A percentile compares a stretch with the other conserved stretches of the same genome.
Conservation (phyloP, 2,113 vertebrate genomes). For the Lepus europaeus region DNA sequence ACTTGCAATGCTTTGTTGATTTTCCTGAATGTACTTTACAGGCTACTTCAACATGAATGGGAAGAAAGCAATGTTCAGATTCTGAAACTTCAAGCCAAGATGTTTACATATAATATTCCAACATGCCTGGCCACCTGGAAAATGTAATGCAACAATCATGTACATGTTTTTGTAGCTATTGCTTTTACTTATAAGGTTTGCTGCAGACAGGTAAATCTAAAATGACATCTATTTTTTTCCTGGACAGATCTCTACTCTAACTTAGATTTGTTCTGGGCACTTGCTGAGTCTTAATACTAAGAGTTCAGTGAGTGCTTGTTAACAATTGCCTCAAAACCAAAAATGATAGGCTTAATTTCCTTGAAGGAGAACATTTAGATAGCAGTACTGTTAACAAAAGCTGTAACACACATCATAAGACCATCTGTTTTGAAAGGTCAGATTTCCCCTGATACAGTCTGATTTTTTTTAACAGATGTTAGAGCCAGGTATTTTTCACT, state of each 20-base stretch:
- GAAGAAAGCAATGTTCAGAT: slow-evolving; percentile 95
- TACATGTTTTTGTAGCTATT: slow-evolving; percentile 90
- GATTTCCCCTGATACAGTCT: not conserved
- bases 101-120: slow-evolving; percentile 94
- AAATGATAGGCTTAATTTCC: slow-evolving; percentile 62
- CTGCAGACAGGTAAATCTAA: slow-evolving; percentile 90
- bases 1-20: slow-evolving; percentile 82
- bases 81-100: slow-evolving; percentile 95
- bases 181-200: slow-evolving; percentile 89
- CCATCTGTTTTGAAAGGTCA: slow-evolving; percentile 51
- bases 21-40: slow-evolving; percentile 88
- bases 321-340: slow-evolving; percentile 51
- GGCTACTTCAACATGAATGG: slow-evolving; percentile 95
- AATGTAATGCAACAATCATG: slow-evolving; percentile 96
- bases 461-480: slow-evolving; percentile 84
- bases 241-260: slow-evolving; percentile 77
- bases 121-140: slow-evolving; percentile 96
- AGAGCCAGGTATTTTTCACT: slow-evolving; percentile 82
- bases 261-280: slow-evolving; percentile 73
- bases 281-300: slow-evolving; percentile 58
- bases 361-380: slow-evolving; percentile 73
- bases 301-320: slow-evolving; percentile 1
- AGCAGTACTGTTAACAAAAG: slow-evolving; percentile 15
- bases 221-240: slow-evolving; percentile 62
- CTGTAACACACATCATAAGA: slow-evolving; percentile 41